phyloP scores from a whole-genome alignment of 2,113 vertebrate genomes.

The Panurus biarmicus region DNA sequence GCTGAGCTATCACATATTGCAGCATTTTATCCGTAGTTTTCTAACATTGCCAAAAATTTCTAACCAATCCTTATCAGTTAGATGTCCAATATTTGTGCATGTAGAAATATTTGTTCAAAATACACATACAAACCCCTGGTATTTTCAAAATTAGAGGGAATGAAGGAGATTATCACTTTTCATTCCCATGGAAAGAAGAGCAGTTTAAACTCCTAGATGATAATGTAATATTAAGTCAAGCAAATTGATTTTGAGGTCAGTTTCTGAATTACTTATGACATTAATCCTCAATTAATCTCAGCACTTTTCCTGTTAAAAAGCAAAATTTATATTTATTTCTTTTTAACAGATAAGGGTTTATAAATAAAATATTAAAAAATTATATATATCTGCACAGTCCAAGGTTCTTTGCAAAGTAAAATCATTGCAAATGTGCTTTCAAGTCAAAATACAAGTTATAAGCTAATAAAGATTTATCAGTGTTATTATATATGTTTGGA shows the following conservation, averaged over 20 bases:
- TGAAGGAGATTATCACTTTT: background rate
- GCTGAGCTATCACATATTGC: background rate
- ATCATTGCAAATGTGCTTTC: background rate
- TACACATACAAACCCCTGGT: rapidly evolving
- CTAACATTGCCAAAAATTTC: background rate
- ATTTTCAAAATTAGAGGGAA: background rate
- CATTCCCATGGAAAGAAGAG: background rate
- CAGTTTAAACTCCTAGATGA: background rate
- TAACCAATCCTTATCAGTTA: background rate
- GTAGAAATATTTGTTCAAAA: background rate
- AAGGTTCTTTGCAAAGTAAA: background rate
- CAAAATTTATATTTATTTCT: background rate
- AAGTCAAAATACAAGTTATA: background rate
- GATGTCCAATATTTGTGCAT: background rate
- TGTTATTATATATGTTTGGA: background rate
- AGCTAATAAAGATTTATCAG: background rate
- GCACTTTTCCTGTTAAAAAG: background rate
- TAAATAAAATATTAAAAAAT: background rate
- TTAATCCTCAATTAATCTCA: background rate
- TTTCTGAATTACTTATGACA: background rate
- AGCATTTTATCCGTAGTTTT: background rate
- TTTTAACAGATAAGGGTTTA: background rate
- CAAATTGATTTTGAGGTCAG: background rate
- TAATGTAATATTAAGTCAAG: background rate
- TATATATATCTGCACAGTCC: background rate